A percentile compares a stretch with the other conserved stretches of the same genome.
These are phyloP conservation scores for Chionis minor DNA, from an alignment of 2,113 vertebrate genomes.

Conservation along the genomic window DNA sequence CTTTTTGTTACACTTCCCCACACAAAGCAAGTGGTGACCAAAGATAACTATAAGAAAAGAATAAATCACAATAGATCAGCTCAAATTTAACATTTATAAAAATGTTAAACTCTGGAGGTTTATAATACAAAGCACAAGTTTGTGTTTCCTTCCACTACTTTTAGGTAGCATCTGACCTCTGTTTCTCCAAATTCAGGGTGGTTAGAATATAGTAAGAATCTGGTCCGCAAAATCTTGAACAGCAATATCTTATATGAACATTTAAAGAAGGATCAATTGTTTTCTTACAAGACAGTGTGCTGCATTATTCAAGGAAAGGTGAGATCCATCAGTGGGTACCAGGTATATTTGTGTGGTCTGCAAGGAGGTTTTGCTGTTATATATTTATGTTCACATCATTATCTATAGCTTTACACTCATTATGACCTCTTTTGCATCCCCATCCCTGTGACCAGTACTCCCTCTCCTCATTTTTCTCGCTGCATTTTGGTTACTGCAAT, in stretches of 20 bases:
- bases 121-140: background rate
- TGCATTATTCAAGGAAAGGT: background rate
- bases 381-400: background rate
- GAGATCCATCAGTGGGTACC: background rate
- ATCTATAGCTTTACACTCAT: background rate
- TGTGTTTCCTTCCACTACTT: background rate
- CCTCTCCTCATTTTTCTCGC: background rate
- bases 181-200: background rate
- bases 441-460: background rate
- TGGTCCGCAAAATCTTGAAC: background rate
- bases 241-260: background rate
- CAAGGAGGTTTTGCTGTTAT: background rate
- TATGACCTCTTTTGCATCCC: background rate
- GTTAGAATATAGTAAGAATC: background rate
- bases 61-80: background rate
- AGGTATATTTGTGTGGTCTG: background rate
- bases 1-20: background rate
- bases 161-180: background rate
- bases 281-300: background rate
- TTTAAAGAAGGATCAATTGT: background rate
- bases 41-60: background rate
- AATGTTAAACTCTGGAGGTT: background rate
- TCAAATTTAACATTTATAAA: background rate
- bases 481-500: background rate
- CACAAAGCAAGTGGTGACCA: background rate